phyloP scores from a whole-genome alignment of 2,888 invertebrate genomes.

The Lissonota sp. region DNA sequence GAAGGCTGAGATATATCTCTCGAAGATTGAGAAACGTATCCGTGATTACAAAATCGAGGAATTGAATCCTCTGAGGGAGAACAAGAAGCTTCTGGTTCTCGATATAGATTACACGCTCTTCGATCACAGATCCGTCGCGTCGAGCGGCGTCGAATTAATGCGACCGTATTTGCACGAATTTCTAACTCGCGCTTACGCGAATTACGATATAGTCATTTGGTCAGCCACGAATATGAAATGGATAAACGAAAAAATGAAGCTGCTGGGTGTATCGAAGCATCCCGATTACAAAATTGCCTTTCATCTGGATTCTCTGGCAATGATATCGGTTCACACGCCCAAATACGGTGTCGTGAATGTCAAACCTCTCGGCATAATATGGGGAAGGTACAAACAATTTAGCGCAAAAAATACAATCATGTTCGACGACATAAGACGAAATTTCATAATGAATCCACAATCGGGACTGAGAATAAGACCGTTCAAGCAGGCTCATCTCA shows the following conservation, averaged over 20 bases:
- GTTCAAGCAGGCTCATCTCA: slow-evolving; percentile 95
- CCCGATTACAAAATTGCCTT: slow-evolving; percentile 96
- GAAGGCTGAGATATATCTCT: slow-evolving; percentile 89
- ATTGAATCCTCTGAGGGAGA: slow-evolving; percentile 92
- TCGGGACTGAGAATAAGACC: slow-evolving; percentile 96
- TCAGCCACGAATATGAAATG: slow-evolving; percentile 99
- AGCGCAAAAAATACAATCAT: slow-evolving; percentile 97
- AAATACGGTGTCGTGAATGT: slow-evolving; percentile 97
- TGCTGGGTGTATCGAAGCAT: slow-evolving; percentile 93
- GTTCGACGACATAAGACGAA: slow-evolving; percentile 98
- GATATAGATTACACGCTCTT: slow-evolving; percentile 99
- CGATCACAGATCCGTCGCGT: slow-evolving; percentile 97
- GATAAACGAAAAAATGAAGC: slow-evolving; percentile 98
- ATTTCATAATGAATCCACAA: slow-evolving; percentile 99
- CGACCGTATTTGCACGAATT: slow-evolving; percentile 98
- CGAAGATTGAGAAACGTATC: slow-evolving; percentile 93
- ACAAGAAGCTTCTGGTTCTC: slow-evolving; percentile 95
- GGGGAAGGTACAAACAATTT: slow-evolving; percentile 97
- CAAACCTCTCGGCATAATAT: slow-evolving; percentile 97
- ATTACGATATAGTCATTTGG: slow-evolving; percentile 99
- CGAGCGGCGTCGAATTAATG: slow-evolving; percentile 95
- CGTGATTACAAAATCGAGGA: slow-evolving; percentile 93
- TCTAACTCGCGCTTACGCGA: slow-evolving; percentile 92
- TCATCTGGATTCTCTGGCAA: slow-evolving; percentile 95
- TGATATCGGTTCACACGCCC: slow-evolving; percentile 96